Base-by-base conservation (phyloP, 2,888 invertebrate species). In the Caenorhabditis doughertyi region DNA sequence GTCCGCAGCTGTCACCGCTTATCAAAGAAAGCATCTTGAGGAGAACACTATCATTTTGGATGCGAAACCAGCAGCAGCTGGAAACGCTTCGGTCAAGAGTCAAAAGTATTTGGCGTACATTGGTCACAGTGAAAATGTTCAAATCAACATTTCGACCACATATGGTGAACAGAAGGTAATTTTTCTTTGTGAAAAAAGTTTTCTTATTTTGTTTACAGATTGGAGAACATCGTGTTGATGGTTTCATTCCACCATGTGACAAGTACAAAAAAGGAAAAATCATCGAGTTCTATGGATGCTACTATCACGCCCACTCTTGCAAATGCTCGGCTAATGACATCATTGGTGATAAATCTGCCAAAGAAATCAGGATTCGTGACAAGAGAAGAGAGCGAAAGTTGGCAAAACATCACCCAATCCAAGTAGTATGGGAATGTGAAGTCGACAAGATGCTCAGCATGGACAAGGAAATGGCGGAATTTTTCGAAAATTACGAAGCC, bases 61-160 rank as follows among this genome's bases (percentile, higher is more conserved):
- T n/a, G n/a, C n/a, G n/a, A n/a, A n/a, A n/a, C n/a, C n/a, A n/a
- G 27, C 64, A 0, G 64, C 13, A 0, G 21, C 64, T 11, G n/a
- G 21, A 1, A 64, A 47, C 9, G 13, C 16, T 9, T 64, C 64
- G 18, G 21, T 47, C 1, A 2, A 29, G 4, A 64, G 64, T 18
- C 64, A 64, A 18, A 64, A 64, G 18, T 64, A 47, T 29, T 27
- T 64, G 27, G 64, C 64, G 0, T 64, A 47, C 47, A 0, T 64
- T n/a, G 27, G 27, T 9, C 18, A 27, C 8, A 18, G 0, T 1
- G 64, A 64, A 18, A 29, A 47, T 16, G 29, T 64, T 1, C 27
- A 44, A 7, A 16, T 47, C 8, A n/a, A 47, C 44, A 47, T 27
- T 1, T 64, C 47, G 0, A 47, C 62, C 9, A 62, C 62, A 44